Evolutionary conservation across 2,888 invertebrate species (phyloP), one percentile per base, ranked within the genome.

Genomic region (Chesias legatella): DNA sequence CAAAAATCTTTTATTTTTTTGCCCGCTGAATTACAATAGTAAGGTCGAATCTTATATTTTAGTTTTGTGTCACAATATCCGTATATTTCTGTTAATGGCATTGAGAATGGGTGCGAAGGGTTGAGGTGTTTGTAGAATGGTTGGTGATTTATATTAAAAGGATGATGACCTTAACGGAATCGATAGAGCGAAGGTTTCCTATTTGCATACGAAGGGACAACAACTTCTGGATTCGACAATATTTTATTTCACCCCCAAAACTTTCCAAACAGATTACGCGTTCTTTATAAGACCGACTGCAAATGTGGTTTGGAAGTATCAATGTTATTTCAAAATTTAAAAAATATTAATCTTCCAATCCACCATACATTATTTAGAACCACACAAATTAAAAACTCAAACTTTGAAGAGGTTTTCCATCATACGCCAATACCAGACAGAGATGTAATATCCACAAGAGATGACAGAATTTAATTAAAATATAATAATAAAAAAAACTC

Each of bases 391-490:
- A 69, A 74, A 54, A 78, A 69, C 72, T 72, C 73, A 65, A 70
- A 70, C 53, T 58, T 61, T 55, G 64, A 67, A 63, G 70, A 70
- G 67, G 78, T 69, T 75, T 60, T 77, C 76, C 71, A 63, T 70
- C 79, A 72, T 75, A 75, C 80, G 84, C 83, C 85, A 86, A 79
- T 79, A 77, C 72, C 82, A 84, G 79, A 73, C 73, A 73, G 56
- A 81, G 77, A 77, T 69, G 69, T 67, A 65, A 70, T 69, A 73
- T 66, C 67, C 66, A 69, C 75, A 77, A 76, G 74, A 79, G 79
- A 80, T 86, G 85, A 82, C 85, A 84, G 82, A 81, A 84, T 85
- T 88, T 86, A 88, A 88, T 88, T 88, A 85, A 83, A 83, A 55
- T 84, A 84, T 81, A 17, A 85, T 85, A 82, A 83, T 84, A 85